A percentile compares a stretch with the other conserved stretches of the same genome.
These are phyloP conservation scores for Cacoxenus indagator DNA, from an alignment of 2,888 invertebrate species.

Conservation along the genomic window DNA sequence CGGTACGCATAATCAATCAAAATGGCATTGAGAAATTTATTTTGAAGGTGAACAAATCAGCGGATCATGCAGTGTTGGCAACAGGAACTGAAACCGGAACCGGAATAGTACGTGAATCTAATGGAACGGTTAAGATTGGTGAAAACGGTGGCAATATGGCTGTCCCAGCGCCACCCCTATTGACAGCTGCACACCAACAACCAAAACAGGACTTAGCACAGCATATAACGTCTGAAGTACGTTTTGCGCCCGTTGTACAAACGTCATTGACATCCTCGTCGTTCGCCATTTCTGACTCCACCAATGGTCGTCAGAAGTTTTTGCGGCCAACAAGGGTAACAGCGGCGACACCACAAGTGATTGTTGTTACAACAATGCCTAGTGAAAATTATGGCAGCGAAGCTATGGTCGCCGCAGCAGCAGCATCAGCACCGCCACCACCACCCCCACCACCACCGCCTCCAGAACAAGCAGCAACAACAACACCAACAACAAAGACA, in stretches of 20 bases:
- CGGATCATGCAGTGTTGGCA: slow-evolving; percentile 17
- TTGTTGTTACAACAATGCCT: slow-evolving; percentile 38
- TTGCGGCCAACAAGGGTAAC: slow-evolving; percentile 28
- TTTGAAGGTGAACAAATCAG: slow-evolving; percentile 55
- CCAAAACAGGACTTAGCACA: slow-evolving; percentile 10
- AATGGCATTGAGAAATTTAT: slow-evolving; percentile 61
- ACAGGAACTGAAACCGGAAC: slow-evolving; percentile 4
- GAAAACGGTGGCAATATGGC: not conserved
- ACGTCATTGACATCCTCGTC: not conserved
- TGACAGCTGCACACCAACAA: slow-evolving; percentile 8
- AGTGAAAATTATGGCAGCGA: not conserved
- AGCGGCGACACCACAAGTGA: slow-evolving; percentile 31
- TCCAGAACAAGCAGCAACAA: slow-evolving; percentile 7
- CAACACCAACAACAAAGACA: slow-evolving; percentile 21
- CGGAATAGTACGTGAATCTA: not conserved
- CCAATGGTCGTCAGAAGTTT: too few species aligned
- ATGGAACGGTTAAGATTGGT: not conserved
- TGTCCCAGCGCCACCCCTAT: not conserved
- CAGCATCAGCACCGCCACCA: slow-evolving; percentile 18
- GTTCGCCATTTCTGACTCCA: slow-evolving; percentile 25
- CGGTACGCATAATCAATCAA: slow-evolving; percentile 59
- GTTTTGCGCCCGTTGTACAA: slow-evolving; percentile 28
- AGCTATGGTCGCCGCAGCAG: slow-evolving; percentile 11
- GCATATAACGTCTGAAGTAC: slow-evolving; percentile 42
- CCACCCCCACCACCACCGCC: slow-evolving; percentile 28